phyloP scores from a whole-genome alignment of 2,113 vertebrate genomes.

The Pachyramphus minor region DNA sequence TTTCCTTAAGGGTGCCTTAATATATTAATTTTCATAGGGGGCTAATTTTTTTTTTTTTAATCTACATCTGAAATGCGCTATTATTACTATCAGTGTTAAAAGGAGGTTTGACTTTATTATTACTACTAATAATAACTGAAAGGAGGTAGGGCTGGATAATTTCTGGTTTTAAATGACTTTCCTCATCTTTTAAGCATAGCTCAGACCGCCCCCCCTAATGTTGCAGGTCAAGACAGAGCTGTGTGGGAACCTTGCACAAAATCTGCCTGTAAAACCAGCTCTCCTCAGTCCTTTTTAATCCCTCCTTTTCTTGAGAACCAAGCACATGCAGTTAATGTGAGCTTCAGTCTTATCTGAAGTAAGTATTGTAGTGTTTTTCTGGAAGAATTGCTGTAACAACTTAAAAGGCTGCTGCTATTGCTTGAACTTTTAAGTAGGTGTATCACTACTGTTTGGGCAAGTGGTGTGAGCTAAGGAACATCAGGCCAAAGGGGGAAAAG shows the following conservation, averaged over 20 bases:
- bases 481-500: background rate
- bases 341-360: conserved; percentile 52
- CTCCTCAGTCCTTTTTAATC: conserved; percentile 49
- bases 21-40: background rate
- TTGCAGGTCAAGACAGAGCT: conserved; percentile 50
- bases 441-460: background rate
- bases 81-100: background rate
- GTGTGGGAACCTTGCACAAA: conserved; percentile 40
- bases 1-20: background rate
- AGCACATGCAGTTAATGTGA: conserved; percentile 35
- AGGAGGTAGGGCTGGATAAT: background rate
- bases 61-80: background rate
- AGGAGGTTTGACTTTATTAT: background rate
- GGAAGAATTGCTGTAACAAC: conserved; percentile 16
- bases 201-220: background rate
- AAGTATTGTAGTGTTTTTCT: conserved; percentile 30
- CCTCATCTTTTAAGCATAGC: conserved; percentile 6
- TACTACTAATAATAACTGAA: background rate
- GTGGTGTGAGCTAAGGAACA: background rate
- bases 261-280: conserved; percentile 31
- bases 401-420: conserved; percentile 12
- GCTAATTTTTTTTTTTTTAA: background rate
- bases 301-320: conserved; percentile 50
- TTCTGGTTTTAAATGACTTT: conserved; percentile 23
- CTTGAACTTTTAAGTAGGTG: background rate